Percentiles rank a stretch among this genome's conserved stretches.
Evolutionary conservation across 1,140 invertebrate genomes (phyloP).

Genomic region (Eciton burchellii): DNA sequence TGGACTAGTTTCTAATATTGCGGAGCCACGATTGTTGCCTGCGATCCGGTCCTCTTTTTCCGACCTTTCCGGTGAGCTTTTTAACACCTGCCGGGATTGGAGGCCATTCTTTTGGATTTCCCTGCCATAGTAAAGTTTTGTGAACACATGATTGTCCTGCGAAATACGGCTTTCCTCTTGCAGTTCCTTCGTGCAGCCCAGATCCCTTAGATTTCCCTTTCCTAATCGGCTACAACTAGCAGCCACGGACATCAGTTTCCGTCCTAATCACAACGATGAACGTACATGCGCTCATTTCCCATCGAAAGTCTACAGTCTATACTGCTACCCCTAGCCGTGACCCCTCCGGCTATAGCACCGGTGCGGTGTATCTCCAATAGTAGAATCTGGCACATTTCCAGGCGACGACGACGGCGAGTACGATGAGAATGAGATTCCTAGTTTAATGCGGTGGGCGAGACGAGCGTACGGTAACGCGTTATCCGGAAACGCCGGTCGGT

Average conservation of each 20-base stretch:
- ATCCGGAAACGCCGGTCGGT: conserved; percentile 40
- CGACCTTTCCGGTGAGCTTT: no score
- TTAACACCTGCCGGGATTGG: no score
- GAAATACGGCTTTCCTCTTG: no score
- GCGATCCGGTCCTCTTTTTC: no score
- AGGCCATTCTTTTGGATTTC: no score
- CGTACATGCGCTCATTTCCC: conserved; percentile 23
- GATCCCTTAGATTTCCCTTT: no score
- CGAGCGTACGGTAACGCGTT: conserved; percentile 32
- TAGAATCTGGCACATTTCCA: conserved; percentile 61
- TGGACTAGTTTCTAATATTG: no score
- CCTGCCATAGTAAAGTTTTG: no score
- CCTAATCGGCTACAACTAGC: background rate
- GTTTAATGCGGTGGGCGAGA: conserved; percentile 17
- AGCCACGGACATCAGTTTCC: background rate
- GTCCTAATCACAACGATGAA: conserved; percentile 17
- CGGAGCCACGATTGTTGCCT: no score
- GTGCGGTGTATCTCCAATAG: conserved; percentile 48
- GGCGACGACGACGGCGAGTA: conserved; percentile 51
- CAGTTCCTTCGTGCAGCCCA: no score
- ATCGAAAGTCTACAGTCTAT: conserved; percentile 26
- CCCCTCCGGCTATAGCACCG: conserved; percentile 11
- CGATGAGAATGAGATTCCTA: conserved; percentile 63
- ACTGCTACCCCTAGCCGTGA: conserved; percentile 2
- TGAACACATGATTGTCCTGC: no score